Evolutionary conservation across 2,113 vertebrate species (phyloP).

Genomic region (Zosterops hypoxanthus): DNA sequence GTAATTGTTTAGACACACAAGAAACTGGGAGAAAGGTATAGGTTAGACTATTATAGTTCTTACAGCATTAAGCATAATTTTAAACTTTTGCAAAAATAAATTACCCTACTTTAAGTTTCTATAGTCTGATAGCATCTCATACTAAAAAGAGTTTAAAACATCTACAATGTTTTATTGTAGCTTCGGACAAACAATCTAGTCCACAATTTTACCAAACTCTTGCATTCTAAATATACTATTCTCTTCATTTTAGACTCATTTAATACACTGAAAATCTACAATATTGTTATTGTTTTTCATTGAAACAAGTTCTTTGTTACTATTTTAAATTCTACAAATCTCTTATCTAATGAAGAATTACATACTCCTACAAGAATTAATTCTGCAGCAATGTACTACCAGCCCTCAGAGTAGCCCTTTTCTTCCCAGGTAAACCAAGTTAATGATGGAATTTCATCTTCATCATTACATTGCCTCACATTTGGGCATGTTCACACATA

Average conservation of each 20-base stretch:
- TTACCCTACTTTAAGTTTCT: background rate
- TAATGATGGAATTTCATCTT: background rate
- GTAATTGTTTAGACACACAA: background rate
- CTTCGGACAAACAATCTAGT: background rate
- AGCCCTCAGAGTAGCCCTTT: background rate
- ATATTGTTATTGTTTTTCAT: background rate
- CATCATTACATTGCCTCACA: background rate
- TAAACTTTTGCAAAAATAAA: background rate
- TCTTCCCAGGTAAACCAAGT: background rate
- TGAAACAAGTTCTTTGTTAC: background rate
- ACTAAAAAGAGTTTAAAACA: background rate
- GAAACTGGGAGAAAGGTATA: background rate
- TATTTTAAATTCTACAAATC: background rate
- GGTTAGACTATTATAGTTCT: background rate
- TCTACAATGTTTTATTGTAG: background rate
- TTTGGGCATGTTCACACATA: background rate
- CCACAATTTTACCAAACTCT: background rate
- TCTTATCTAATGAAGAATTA: background rate
- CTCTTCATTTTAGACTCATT: background rate
- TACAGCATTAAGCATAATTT: background rate
- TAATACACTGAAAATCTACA: background rate
- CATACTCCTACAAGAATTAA: background rate
- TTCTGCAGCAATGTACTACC: background rate
- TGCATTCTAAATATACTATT: background rate
- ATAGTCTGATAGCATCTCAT: background rate